Percentiles rank a stretch among this genome's conserved stretches.
Evolutionary conservation across 2,888 invertebrate species (phyloP).

Genomic region (Hedya salicella): DNA sequence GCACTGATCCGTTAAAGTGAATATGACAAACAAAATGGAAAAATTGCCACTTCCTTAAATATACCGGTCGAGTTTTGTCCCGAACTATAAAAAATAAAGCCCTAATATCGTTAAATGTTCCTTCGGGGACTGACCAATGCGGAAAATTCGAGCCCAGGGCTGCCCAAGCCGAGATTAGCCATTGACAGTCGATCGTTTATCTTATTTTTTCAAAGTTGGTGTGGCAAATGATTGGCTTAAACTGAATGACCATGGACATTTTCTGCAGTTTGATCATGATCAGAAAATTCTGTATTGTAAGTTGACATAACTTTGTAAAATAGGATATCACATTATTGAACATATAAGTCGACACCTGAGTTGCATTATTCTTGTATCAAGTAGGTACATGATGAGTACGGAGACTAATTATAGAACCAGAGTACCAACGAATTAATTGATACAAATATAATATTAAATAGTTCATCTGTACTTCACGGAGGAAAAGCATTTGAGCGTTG

Average conservation of each 20-base stretch:
- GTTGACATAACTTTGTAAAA: background rate
- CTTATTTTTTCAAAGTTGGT: constrained; percentile 30
- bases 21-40: constrained; percentile 66
- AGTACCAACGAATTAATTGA: too few relatives aligned
- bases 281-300: background rate
- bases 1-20: constrained; percentile 53
- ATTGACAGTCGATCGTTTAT: constrained; percentile 30
- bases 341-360: too few relatives aligned
- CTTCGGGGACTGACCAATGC: constrained; percentile 81
- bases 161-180: constrained; percentile 49
- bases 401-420: too few relatives aligned
- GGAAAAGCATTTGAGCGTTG: too few relatives aligned
- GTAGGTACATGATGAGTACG: too few relatives aligned
- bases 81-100: constrained; percentile 85
- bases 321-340: too few relatives aligned
- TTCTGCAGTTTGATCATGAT: background rate
- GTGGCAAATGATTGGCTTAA: constrained; percentile 17
- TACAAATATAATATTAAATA: too few relatives aligned
- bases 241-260: background rate
- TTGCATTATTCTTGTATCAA: too few relatives aligned
- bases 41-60: constrained; percentile 75
- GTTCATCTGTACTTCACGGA: too few relatives aligned
- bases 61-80: constrained; percentile 77
- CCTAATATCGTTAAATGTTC: constrained; percentile 84
- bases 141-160: constrained; percentile 70